Conservation (phyloP, 1,140 invertebrate species). For the Cylas formicarius region DNA sequence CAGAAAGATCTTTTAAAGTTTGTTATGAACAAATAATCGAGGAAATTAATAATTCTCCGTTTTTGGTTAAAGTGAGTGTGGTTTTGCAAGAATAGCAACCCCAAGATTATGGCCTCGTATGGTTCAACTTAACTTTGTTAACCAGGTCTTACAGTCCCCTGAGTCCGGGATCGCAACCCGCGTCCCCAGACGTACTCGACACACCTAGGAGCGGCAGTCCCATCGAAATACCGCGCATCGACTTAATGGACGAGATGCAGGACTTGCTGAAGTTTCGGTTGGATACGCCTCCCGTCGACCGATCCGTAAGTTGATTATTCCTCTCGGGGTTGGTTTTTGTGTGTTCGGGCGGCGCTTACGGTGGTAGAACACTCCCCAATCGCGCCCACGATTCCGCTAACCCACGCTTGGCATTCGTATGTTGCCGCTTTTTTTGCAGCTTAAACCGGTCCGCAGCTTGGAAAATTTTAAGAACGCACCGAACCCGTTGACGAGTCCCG, state of each 20-base stretch:
- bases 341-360: neutral
- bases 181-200: constrained; percentile 47
- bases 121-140: neutral
- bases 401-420: constrained; percentile 1
- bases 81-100: no score
- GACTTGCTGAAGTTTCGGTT: constrained; percentile 49
- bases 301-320: constrained; percentile 44
- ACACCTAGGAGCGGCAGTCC: constrained; percentile 41
- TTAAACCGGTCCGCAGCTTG: constrained; percentile 54
- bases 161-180: constrained; percentile 40
- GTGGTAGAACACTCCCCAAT: neutral
- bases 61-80: no score
- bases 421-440: constrained; percentile 42
- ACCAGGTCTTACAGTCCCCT: constrained; percentile 48
- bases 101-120: no score
- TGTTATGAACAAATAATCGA: no score
- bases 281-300: constrained; percentile 47
- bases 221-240: constrained; percentile 47
- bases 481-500: constrained; percentile 38
- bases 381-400: neutral
- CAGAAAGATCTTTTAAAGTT: no score
- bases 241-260: constrained; percentile 59
- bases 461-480: constrained; percentile 49
- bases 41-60: no score
- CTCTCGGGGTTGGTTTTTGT: constrained; percentile 2